Conservation (phyloP, 2,797 vertebrate genomes). For the Eulemur albifrons region DNA sequence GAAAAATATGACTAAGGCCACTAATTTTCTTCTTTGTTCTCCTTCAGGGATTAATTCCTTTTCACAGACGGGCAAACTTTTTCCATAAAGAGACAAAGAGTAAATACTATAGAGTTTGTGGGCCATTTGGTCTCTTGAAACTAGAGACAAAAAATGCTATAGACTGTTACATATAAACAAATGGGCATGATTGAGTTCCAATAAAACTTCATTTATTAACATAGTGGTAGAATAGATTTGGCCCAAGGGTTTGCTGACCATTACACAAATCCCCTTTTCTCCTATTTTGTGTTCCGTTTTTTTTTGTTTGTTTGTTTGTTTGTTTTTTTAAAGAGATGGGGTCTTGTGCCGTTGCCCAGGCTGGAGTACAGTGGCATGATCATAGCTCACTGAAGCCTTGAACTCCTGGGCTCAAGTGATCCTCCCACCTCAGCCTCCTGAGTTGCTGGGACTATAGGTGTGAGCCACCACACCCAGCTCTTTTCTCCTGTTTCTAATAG, state of each 20-base stretch:
- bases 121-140: not conserved
- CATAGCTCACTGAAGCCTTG: not conserved
- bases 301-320: too few species aligned
- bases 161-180: not conserved
- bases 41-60: not conserved
- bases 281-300: not conserved
- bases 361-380: not conserved
- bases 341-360: too few species aligned
- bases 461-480: not conserved
- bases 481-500: not conserved
- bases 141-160: not conserved
- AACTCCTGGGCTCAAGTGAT: not conserved
- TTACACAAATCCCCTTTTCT: not conserved
- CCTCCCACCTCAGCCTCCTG: not conserved
- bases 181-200: not conserved
- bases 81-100: not conserved
- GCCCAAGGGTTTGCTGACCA: not conserved
- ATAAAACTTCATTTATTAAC: not conserved
- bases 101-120: not conserved
- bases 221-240: not conserved
- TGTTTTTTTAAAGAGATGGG: not conserved
- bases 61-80: not conserved
- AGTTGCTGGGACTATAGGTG: not conserved
- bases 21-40: not conserved
- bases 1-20: constrained; percentile 5